Percentiles rank a stretch among this genome's conserved stretches.
These are phyloP conservation scores for Idris sp. DNA, from an alignment of 1,140 invertebrate genomes.

Conservation along the genomic window DNA sequence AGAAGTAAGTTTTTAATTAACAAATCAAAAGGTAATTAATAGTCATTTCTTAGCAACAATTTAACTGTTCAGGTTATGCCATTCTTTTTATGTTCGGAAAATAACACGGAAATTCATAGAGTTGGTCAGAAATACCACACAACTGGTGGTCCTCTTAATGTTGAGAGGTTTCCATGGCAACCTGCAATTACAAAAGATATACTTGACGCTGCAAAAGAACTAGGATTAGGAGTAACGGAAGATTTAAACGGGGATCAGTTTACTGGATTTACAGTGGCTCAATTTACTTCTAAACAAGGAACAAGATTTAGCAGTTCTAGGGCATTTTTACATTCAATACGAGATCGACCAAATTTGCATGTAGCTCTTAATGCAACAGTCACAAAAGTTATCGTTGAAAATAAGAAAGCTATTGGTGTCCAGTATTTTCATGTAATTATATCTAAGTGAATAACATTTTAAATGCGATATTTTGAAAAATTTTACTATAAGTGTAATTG, in stretches of 20 bases:
- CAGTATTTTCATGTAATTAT: slow-evolving; percentile 75
- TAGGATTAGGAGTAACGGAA: slow-evolving; percentile 78
- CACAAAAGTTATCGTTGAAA: slow-evolving; percentile 81
- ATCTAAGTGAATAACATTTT: background rate
- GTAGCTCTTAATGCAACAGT: slow-evolving; percentile 84
- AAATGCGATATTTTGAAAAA: too few relatives aligned
- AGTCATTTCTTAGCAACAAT: background rate
- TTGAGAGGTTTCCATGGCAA: slow-evolving; percentile 77
- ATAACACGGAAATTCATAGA: slow-evolving; percentile 76
- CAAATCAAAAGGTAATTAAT: background rate
- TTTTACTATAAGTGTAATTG: too few relatives aligned
- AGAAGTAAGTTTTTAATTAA: slow-evolving; percentile 78
- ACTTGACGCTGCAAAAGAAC: slow-evolving; percentile 79
- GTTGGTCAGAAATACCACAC: slow-evolving; percentile 71
- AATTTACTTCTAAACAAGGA: slow-evolving; percentile 80
- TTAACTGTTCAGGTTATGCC: slow-evolving; percentile 76
- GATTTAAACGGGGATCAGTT: slow-evolving; percentile 80
- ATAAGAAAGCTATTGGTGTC: slow-evolving; percentile 80
- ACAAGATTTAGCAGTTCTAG: slow-evolving; percentile 83
- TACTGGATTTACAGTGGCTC: slow-evolving; percentile 77
- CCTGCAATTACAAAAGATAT: slow-evolving; percentile 78
- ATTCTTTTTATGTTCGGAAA: slow-evolving; percentile 79
- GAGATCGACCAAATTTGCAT: slow-evolving; percentile 84
- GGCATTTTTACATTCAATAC: slow-evolving; percentile 82
- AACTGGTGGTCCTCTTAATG: slow-evolving; percentile 71